phyloP scores from a whole-genome alignment of 2,797 vertebrate genomes.

The Gastrophryne carolinensis region DNA sequence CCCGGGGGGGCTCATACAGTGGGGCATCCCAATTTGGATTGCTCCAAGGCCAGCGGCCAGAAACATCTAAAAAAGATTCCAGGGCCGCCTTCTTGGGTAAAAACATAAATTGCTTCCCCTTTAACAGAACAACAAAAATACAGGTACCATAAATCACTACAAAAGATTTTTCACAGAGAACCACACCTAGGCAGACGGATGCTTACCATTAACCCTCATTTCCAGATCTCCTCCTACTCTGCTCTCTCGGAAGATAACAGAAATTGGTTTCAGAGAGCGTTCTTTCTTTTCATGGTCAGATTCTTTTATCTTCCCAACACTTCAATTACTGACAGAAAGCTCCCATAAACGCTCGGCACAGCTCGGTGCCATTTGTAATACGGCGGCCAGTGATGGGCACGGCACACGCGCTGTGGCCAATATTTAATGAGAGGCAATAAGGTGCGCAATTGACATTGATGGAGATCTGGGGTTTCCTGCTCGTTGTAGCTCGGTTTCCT shows the following conservation, averaged over 20 bases:
- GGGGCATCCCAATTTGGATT: too few species aligned
- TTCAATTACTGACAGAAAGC: conserved; percentile 64
- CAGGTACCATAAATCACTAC: too few species aligned
- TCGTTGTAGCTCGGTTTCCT: conserved; percentile 49
- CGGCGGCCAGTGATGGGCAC: conserved; percentile 44
- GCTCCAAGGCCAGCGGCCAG: too few species aligned
- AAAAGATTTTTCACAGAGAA: too few species aligned
- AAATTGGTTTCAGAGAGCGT: conserved; percentile 54
- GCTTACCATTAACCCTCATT: too few species aligned
- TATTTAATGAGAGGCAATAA: conserved; percentile 60
- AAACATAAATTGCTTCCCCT: too few species aligned
- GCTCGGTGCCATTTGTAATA: conserved; percentile 54
- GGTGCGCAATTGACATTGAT: conserved; percentile 51
- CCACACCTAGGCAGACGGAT: too few species aligned
- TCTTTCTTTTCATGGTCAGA: conserved; percentile 61
- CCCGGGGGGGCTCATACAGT: too few species aligned
- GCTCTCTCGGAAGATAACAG: conserved; percentile 51
- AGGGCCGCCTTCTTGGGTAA: too few species aligned
- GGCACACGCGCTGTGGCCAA: conserved; percentile 40
- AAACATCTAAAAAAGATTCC: too few species aligned
- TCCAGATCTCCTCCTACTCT: not conserved
- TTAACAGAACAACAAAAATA: too few species aligned
- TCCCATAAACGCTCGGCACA: conserved; percentile 52
- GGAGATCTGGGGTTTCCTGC: conserved; percentile 53
- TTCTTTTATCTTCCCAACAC: conserved; percentile 64